A percentile compares a stretch with the other conserved stretches of the same genome.
phyloP scores from a whole-genome alignment of 2,888 invertebrate genomes.

The Apamea sordens region DNA sequence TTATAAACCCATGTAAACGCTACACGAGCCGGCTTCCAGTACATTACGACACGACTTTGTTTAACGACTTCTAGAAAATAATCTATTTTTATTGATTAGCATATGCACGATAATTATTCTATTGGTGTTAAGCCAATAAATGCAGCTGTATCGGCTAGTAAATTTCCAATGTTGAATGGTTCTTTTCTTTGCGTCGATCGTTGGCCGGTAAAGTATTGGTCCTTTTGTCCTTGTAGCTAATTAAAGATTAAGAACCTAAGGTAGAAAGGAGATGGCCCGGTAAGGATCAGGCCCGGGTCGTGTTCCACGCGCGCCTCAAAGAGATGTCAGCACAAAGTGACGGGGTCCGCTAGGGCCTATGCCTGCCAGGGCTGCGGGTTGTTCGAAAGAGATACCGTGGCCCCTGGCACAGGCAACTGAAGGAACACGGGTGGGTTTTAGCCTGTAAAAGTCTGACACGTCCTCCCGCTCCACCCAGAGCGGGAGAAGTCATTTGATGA shows the following conservation, averaged over 20 bases:
- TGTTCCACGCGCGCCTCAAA: no score
- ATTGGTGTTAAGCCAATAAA: slow-evolving; percentile 19
- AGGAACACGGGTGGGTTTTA: no score
- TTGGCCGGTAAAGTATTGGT: neutral
- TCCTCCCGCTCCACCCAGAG: no score
- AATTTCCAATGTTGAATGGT: neutral
- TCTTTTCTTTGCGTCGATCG: no score
- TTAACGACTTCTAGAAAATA: slow-evolving; percentile 58
- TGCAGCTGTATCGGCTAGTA: neutral
- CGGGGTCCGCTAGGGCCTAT: no score
- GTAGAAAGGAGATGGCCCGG: neutral
- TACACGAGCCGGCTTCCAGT: slow-evolving; percentile 55
- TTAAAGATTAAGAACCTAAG: neutral
- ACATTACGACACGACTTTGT: slow-evolving; percentile 58
- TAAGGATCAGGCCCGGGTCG: no score
- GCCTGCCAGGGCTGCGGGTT: no score
- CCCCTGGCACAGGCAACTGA: no score
- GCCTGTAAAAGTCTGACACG: no score
- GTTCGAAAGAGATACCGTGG: no score
- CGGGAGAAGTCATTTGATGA: no score
- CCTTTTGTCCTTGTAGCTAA: neutral
- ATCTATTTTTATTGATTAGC: slow-evolving; percentile 58
- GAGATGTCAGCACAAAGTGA: no score
- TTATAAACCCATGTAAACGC: slow-evolving; percentile 46
- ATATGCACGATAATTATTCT: slow-evolving; percentile 29